Percentiles rank a stretch among this genome's conserved stretches.
Evolutionary conservation across 2,113 vertebrate genomes (phyloP).

Genomic region (Varanus komodoensis): DNA sequence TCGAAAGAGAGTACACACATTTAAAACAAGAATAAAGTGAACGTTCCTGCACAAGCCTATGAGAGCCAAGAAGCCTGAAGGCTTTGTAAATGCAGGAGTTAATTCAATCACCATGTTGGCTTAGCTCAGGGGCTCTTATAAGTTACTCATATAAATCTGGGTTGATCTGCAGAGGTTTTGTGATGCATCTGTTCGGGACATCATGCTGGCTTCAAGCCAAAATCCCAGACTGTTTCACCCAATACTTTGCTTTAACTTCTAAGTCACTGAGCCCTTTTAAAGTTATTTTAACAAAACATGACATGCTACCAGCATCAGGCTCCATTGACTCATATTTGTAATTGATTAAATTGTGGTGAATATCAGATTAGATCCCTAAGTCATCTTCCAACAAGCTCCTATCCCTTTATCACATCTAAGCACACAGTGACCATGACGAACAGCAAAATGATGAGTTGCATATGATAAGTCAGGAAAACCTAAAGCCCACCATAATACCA

Average conservation of each 20-base stretch:
- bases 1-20: constrained; percentile 3
- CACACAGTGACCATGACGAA: constrained; percentile 1
- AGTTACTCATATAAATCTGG: constrained; percentile 64
- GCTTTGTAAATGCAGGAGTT: constrained; percentile 60
- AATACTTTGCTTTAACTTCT: constrained; percentile 53
- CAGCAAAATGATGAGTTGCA: constrained; percentile 10
- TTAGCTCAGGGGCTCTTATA: constrained; percentile 67
- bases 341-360: constrained; percentile 41
- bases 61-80: constrained; percentile 57
- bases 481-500: background rate
- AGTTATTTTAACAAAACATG: constrained; percentile 55
- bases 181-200: constrained; percentile 65
- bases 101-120: constrained; percentile 69
- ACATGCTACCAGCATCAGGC: constrained; percentile 38
- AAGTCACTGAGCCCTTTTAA: constrained; percentile 42
- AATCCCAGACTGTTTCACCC: constrained; percentile 48
- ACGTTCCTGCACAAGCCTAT: constrained; percentile 35
- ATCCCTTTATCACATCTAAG: background rate
- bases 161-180: constrained; percentile 68
- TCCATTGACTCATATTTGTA: constrained; percentile 8
- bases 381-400: background rate
- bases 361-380: background rate
- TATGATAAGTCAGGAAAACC: background rate
- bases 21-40: constrained; percentile 40
- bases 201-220: constrained; percentile 61